These are phyloP conservation scores for Drosophila nr. perissopoda DNA, from an alignment of 2,888 invertebrate species.

Conservation along the genomic window DNA sequence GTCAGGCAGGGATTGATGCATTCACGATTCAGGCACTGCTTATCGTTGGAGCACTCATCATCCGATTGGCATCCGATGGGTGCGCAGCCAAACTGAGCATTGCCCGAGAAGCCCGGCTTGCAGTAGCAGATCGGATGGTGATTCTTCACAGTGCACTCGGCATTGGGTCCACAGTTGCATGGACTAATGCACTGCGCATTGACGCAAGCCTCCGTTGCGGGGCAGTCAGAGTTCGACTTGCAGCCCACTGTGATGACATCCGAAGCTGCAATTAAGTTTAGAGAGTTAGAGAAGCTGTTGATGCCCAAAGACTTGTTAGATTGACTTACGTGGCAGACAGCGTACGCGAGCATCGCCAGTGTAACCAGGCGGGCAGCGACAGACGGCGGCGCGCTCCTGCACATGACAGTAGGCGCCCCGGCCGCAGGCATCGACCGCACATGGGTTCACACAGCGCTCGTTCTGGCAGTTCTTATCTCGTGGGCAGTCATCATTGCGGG, in stretches of 20 bases:
- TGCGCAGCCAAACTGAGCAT: conserved; percentile 92
- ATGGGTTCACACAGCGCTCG: conserved; percentile 92
- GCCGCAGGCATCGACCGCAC: conserved; percentile 90
- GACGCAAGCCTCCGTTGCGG: conserved; percentile 92
- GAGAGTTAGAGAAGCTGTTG: conserved; percentile 1
- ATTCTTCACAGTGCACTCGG: conserved; percentile 92
- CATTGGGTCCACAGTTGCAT: conserved; percentile 93
- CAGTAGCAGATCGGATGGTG: conserved; percentile 95
- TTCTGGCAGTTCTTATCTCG: conserved; percentile 91
- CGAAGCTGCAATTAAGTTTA: conserved; percentile 85
- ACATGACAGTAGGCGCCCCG: conserved; percentile 93
- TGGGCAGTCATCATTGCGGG: conserved; percentile 91
- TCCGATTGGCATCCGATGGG: conserved; percentile 94
- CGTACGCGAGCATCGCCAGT: conserved; percentile 90
- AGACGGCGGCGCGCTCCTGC: conserved; percentile 90
- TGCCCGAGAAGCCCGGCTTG: conserved; percentile 92
- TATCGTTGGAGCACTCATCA: conserved; percentile 91
- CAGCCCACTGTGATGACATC: conserved; percentile 89
- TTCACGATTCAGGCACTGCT: conserved; percentile 93
- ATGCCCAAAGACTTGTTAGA: rapidly evolving
- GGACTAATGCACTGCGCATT: conserved; percentile 92
- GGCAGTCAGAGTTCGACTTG: conserved; percentile 92
- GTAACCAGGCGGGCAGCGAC: conserved; percentile 92
- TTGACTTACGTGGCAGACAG: conserved; percentile 91
- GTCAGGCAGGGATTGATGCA: conserved; percentile 93